Evolutionary conservation across 2,888 invertebrate genomes (phyloP).

Genomic region (Andrena minutula): DNA sequence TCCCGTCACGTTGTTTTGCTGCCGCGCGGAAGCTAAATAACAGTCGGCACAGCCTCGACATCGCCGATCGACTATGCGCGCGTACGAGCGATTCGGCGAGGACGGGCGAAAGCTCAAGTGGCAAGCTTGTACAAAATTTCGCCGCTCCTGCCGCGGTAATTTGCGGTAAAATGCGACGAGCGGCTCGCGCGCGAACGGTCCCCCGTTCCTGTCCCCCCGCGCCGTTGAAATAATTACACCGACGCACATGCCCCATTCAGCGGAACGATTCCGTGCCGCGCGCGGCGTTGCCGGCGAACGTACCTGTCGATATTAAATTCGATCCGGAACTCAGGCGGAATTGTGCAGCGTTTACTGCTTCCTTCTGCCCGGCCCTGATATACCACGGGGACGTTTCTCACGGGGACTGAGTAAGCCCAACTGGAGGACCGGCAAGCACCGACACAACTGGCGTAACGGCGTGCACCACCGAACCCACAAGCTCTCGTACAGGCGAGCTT

Average conservation of each 20-base stretch:
- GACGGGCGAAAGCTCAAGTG: slow-evolving; percentile 22
- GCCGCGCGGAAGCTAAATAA: slow-evolving; percentile 55
- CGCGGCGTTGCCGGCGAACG: slow-evolving; percentile 9
- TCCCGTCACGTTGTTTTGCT: slow-evolving; percentile 40
- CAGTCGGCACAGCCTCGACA: slow-evolving; percentile 51
- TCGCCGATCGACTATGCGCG: slow-evolving; percentile 54
- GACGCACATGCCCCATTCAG: slow-evolving; percentile 17
- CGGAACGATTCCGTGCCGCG: too few relatives aligned
- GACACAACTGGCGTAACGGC: slow-evolving; percentile 59
- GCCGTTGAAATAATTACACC: slow-evolving; percentile 50
- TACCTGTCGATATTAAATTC: slow-evolving; percentile 49
- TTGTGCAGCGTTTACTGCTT: too few relatives aligned
- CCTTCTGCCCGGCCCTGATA: slow-evolving; percentile 10
- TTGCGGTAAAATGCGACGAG: slow-evolving; percentile 34
- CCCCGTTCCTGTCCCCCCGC: background rate
- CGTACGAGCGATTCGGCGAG: slow-evolving; percentile 35
- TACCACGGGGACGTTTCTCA: slow-evolving; percentile 37
- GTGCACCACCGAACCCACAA: slow-evolving; percentile 52
- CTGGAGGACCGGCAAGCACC: slow-evolving; percentile 43
- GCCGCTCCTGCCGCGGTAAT: slow-evolving; percentile 21
- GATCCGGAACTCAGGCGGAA: slow-evolving; percentile 1
- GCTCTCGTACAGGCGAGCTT: slow-evolving; percentile 26
- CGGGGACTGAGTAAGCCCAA: background rate
- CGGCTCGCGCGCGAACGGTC: background rate
- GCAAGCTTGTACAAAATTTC: slow-evolving; percentile 37